Percentiles rank a stretch among this genome's conserved stretches.
These are phyloP conservation scores for Cephus cinctus DNA, from an alignment of 1,140 invertebrate genomes.

Conservation along the genomic window DNA sequence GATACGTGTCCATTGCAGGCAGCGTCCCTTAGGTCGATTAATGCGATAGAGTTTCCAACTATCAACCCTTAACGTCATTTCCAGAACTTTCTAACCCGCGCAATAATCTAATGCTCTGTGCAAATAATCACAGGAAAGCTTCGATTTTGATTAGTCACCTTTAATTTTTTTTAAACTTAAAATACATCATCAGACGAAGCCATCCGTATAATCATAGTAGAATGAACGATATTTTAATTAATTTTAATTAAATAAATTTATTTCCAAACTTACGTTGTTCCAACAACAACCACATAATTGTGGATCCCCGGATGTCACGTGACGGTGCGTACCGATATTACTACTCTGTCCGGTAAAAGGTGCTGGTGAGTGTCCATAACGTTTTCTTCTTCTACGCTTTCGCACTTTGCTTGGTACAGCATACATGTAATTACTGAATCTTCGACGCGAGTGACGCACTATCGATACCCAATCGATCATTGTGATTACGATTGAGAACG, in stretches of 20 bases:
- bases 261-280: constrained; percentile 34
- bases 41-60: too few species aligned
- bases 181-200: not conserved
- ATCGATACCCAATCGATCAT: constrained; percentile 84
- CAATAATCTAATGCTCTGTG: too few species aligned
- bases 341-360: not conserved
- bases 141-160: not conserved
- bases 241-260: too few species aligned
- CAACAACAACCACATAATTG: constrained; percentile 28
- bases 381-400: constrained; percentile 53
- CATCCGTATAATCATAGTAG: too few species aligned
- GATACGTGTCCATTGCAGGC: too few species aligned
- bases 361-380: constrained; percentile 10
- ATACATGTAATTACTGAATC: constrained; percentile 73
- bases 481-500: constrained; percentile 12
- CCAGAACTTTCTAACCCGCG: not conserved
- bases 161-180: not conserved
- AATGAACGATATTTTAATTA: too few species aligned
- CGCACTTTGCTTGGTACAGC: constrained; percentile 65
- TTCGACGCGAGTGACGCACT: constrained; percentile 67
- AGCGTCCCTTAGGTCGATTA: too few species aligned
- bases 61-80: too few species aligned
- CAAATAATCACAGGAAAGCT: too few species aligned
- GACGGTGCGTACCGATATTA: constrained; percentile 1
- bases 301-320: not conserved